Base-by-base conservation (phyloP, 2,113 vertebrate genomes). In the Henicopernis longicauda region DNA sequence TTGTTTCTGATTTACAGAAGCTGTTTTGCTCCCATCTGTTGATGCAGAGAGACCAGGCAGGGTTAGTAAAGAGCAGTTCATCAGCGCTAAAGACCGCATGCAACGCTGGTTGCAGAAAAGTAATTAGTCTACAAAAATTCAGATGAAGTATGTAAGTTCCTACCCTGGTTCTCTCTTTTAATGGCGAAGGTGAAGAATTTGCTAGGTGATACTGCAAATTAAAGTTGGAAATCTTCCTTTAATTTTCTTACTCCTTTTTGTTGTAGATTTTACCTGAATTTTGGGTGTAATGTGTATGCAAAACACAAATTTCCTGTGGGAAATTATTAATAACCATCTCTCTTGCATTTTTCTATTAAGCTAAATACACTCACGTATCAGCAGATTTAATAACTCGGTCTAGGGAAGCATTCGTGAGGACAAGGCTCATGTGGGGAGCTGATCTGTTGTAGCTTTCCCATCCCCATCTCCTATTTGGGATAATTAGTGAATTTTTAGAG, bases 1-100 rank as follows among this genome's bases (percentile, higher is more conserved):
- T 19, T 13, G 22, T 16, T 61, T 67, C 89, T 97, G 96, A 95
- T 93, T 96, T 95, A 94, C 86, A 45, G 20, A 3, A 72, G 66
- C 73, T 1, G 38, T 59, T 95, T 40, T 72, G 66, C 61, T 94
- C 67, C 91, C 81, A 52, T 89, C 89, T 72, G 86, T 74, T 90
- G 89, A 44, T 78, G 83, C 19, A 57, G 36, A 26, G 69, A 63
- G 69, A 50, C 62, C 34, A 34, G 90, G 70, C 80, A 85, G 82
- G 25, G 79, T 22, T 80, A 85, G 92, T 17, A 63, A 65, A 20
- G 29, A 91, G 66, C 66, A 78, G 62, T 44, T 87, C 55, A 21
- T 42, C 34, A 42, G 67, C 3, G 1, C 49, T 38, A 62, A 31
- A 55, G 34, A 47, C n/a, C 7, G 16, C 0, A 2, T 29, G 36